These are phyloP conservation scores for Phymatocera aterrima DNA, from an alignment of 2,888 invertebrate genomes.

Conservation along the genomic window DNA sequence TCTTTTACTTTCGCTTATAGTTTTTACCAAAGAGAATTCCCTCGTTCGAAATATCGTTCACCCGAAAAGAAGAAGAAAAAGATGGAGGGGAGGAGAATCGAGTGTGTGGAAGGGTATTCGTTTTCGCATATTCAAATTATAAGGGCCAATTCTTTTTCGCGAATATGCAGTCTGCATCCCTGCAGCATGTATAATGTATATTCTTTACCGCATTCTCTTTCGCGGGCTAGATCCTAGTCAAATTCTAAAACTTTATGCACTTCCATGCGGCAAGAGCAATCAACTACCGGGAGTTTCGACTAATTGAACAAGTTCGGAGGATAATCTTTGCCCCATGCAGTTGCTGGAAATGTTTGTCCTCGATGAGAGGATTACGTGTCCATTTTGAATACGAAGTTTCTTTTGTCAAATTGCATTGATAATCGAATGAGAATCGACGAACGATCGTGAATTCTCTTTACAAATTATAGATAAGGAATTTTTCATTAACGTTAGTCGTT, in stretches of 20 bases:
- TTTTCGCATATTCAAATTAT: no score
- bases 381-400: neutral
- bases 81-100: no score
- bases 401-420: neutral
- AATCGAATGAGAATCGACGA: neutral
- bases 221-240: neutral
- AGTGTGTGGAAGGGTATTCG: no score
- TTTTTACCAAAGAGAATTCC: neutral
- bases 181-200: no score
- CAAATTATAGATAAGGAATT: no score
- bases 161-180: no score
- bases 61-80: no score
- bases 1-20: neutral
- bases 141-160: no score
- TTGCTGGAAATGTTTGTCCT: neutral
- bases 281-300: neutral
- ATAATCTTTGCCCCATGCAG: conserved; percentile 8
- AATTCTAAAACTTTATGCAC: neutral
- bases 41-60: neutral
- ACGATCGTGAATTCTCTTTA: no score
- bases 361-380: conserved; percentile 4
- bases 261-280: neutral
- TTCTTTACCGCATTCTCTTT: no score
- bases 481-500: no score
- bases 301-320: conserved; percentile 16